Percentiles rank a stretch among this genome's conserved stretches.
Evolutionary conservation across 2,888 invertebrate species (phyloP).

Genomic region (Diarsia dahlii): DNA sequence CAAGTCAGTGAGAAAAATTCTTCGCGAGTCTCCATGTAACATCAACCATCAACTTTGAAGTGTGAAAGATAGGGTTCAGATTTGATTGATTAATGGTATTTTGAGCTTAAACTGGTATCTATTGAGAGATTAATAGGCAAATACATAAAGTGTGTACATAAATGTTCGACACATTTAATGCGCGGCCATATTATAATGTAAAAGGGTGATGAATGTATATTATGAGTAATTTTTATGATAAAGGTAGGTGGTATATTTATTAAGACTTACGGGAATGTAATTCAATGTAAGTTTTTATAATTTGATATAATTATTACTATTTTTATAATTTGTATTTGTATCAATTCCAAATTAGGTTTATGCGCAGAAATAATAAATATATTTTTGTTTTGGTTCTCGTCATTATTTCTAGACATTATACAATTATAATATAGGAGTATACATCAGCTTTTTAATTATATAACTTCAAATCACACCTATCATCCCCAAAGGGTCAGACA

Average conservation of each 20-base stretch:
- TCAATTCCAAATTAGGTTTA: too few species aligned
- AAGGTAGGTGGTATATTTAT: neutral
- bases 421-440: too few species aligned
- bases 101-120: slow-evolving; percentile 47
- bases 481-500: too few species aligned
- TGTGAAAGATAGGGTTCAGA: neutral
- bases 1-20: slow-evolving; percentile 67
- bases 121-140: slow-evolving; percentile 61
- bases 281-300: neutral
- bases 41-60: slow-evolving; percentile 14
- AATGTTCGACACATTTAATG: slow-evolving; percentile 40
- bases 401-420: too few species aligned
- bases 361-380: too few species aligned
- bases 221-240: slow-evolving; percentile 15
- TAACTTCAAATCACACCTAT: too few species aligned
- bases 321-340: too few species aligned
- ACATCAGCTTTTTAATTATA: too few species aligned
- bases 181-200: slow-evolving; percentile 11
- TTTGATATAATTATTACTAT: too few species aligned
- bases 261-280: neutral
- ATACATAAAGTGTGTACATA: slow-evolving; percentile 45
- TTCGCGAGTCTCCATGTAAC: slow-evolving; percentile 25
- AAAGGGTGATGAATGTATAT: slow-evolving; percentile 21
- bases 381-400: too few species aligned
- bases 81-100: slow-evolving; percentile 4